A percentile compares a stretch with the other conserved stretches of the same genome.
Conservation (phyloP, 2,797 vertebrate genomes). For the Pipistrellus pipistrellus region DNA sequence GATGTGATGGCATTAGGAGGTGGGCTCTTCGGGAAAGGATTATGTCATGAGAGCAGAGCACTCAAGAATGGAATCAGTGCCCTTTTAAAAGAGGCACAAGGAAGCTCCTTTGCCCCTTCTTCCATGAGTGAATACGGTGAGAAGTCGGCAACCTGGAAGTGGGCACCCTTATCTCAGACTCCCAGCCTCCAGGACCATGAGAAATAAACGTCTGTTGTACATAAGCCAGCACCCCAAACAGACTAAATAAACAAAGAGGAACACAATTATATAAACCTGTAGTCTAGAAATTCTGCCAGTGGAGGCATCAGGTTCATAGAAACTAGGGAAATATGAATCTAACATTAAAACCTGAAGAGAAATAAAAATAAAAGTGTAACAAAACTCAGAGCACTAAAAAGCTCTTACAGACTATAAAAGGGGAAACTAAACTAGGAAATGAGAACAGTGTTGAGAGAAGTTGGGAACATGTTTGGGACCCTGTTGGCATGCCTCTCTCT, state of each 20-base stretch:
- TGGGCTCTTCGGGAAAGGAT: neutral
- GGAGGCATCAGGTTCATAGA: neutral
- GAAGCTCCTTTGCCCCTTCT: neutral
- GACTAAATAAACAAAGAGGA: neutral
- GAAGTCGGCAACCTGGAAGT: neutral
- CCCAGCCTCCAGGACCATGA: neutral
- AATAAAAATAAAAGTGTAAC: slow-evolving; percentile 32
- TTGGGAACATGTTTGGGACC: neutral
- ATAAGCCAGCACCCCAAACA: neutral
- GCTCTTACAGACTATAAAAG: neutral
- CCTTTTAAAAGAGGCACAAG: neutral
- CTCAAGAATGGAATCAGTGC: neutral
- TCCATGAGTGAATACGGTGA: neutral
- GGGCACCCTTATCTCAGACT: neutral
- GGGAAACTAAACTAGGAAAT: neutral
- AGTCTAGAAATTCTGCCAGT: slow-evolving; percentile 42
- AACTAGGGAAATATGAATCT: neutral
- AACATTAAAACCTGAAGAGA: neutral
- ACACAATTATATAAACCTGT: neutral
- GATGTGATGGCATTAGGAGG: neutral
- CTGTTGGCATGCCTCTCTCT: neutral
- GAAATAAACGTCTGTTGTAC: neutral
- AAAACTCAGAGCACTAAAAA: slow-evolving; percentile 1
- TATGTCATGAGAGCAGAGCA: neutral
- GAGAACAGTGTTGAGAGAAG: neutral